Evolutionary conservation across 2,888 invertebrate species (phyloP), one percentile per base, ranked within the genome.

Genomic region (Drosophila anomalata): DNA sequence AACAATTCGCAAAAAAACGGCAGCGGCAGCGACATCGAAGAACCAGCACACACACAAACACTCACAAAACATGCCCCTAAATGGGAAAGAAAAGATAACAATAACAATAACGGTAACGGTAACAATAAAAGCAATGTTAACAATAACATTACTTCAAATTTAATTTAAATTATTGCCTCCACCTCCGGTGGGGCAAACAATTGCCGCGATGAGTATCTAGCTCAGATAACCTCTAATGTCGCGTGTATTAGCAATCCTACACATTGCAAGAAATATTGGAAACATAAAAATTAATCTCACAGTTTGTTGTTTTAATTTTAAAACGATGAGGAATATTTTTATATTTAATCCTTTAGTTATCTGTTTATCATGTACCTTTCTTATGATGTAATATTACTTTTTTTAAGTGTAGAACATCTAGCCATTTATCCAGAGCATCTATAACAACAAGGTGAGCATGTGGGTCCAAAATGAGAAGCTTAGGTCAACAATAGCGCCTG

Each of bases 141-240:
- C 80, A 85, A 85, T 83, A 88, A 83, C 89, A 89, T 86, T 87
- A 79, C 80, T 79, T 87, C 73, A 87, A 86, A 89, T 89, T 86
- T 89, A 89, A 89, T 89, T 86, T 85, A 85, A 87, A 82, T 87
- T 89, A 89, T 79, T 82, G 56, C 77, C 46, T 24, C 56, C 36
- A 53, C 39, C n/a, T 47, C 26, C 29, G 17, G 14, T 31, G 55
- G 39, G 39, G 14, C 68, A 54, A 71, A 66, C 79, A 81, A 87
- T 81, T 81, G 87, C 56, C 24, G 41, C 65, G 86, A 87, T 82
- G 83, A 68, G 75, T 73, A 87, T 87, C 77, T 60, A 39, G 62
- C 75, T 42, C 59, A 79, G 82, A 87, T 79, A 87, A 85, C 82
- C 83, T 87, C 75, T 77, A 75, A 82, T 85, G 51, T 46, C 54